Evolutionary conservation across 1,140 invertebrate genomes (phyloP).

Genomic region (Antheraea mylitta): DNA sequence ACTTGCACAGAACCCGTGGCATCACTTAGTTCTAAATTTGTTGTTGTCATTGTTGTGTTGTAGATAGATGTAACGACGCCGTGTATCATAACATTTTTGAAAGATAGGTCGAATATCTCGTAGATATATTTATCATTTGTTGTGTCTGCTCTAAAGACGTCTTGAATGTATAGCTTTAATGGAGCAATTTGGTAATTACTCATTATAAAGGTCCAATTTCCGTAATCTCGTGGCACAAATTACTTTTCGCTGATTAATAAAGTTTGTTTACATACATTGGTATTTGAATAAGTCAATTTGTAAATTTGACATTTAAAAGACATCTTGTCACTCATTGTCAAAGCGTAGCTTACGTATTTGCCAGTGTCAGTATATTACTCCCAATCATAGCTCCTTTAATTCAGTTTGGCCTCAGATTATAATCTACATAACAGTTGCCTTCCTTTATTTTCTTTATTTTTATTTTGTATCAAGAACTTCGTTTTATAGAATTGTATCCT

Average conservation of each 20-base stretch:
- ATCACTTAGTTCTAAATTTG: conserved; percentile 60
- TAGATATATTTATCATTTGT: conserved; percentile 60
- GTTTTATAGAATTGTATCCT: too few species aligned
- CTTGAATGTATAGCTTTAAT: conserved; percentile 65
- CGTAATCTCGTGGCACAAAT: neutral
- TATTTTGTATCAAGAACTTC: too few species aligned
- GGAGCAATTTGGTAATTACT: conserved; percentile 45
- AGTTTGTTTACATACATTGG: too few species aligned
- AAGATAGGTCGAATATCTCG: conserved; percentile 54
- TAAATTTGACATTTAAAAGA: too few species aligned
- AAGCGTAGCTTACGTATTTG: too few species aligned
- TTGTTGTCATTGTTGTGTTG: conserved; percentile 37
- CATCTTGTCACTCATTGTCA: too few species aligned
- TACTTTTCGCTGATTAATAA: neutral
- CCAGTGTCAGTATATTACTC: too few species aligned
- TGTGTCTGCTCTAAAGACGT: conserved; percentile 60
- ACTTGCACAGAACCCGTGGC: conserved; percentile 57
- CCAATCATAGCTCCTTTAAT: too few species aligned
- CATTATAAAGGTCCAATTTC: conserved; percentile 19
- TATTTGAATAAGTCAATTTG: too few species aligned
- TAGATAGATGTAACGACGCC: conserved; percentile 56
- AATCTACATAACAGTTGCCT: too few species aligned
- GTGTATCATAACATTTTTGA: conserved; percentile 69
- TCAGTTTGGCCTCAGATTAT: too few species aligned
- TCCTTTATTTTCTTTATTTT: too few species aligned